These are phyloP conservation scores for Notarius lentiginosus DNA, from an alignment of 2,113 vertebrate species.

Conservation along the genomic window DNA sequence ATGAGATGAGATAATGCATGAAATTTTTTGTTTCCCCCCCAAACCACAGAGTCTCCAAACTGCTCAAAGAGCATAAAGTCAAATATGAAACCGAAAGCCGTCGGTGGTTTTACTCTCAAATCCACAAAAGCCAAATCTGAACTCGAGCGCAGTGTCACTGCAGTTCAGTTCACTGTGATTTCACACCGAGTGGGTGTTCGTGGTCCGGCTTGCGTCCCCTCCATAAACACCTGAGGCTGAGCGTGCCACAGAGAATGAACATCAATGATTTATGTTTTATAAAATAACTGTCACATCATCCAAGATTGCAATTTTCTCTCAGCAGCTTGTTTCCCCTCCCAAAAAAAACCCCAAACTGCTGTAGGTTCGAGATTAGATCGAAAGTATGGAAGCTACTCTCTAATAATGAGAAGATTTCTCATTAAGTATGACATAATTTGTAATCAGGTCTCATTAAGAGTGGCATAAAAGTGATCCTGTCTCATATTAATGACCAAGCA, in stretches of 20 bases:
- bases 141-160: neutral
- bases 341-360: too few relatives aligned
- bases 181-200: neutral
- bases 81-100: neutral
- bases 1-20: too few relatives aligned
- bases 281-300: neutral
- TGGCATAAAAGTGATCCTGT: too few relatives aligned
- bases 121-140: neutral
- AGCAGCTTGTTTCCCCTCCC: neutral
- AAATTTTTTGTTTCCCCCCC: too few relatives aligned
- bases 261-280: neutral
- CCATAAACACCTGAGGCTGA: neutral
- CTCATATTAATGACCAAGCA: too few relatives aligned
- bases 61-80: neutral
- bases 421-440: too few relatives aligned
- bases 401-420: too few relatives aligned
- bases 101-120: neutral
- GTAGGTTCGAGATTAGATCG: too few relatives aligned
- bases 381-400: too few relatives aligned
- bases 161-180: neutral
- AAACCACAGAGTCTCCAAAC: neutral
- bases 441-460: too few relatives aligned
- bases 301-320: neutral
- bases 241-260: neutral
- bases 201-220: too few relatives aligned